A percentile compares a stretch with the other conserved stretches of the same genome.
phyloP scores from a whole-genome alignment of 1,140 invertebrate species.

The Plutomurus gul region DNA sequence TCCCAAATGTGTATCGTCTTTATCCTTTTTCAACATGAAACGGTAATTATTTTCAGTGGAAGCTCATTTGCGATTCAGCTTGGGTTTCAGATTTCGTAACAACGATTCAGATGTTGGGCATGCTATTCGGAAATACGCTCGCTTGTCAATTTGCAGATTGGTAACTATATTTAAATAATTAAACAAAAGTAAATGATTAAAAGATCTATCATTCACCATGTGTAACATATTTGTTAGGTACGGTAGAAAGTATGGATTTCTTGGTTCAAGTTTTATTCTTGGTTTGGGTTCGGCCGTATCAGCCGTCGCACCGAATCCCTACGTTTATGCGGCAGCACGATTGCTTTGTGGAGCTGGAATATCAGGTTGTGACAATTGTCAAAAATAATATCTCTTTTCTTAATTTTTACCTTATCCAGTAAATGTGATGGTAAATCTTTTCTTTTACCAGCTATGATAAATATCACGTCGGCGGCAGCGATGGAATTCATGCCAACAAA shows the following conservation, averaged over 20 bases:
- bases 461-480: constrained; percentile 21
- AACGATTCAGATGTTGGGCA: constrained; percentile 43
- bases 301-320: constrained; percentile 10
- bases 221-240: neutral
- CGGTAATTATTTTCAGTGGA: constrained; percentile 33
- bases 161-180: neutral
- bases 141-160: constrained; percentile 32
- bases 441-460: constrained; percentile 30
- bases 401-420: too few species aligned
- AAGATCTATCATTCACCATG: neutral
- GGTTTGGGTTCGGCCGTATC: neutral
- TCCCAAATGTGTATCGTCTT: neutral
- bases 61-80: constrained; percentile 29
- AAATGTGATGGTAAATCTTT: neutral
- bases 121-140: constrained; percentile 35
- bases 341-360: constrained; percentile 29
- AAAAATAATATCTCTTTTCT: neutral
- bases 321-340: constrained; percentile 18
- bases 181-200: neutral
- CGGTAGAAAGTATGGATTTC: constrained; percentile 16
- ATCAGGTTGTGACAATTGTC: neutral
- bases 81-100: constrained; percentile 47
- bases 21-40: neutral
- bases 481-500: constrained; percentile 44
- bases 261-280: neutral